Conservation (phyloP, 2,888 invertebrate species). For the Ditula angustiorana region DNA sequence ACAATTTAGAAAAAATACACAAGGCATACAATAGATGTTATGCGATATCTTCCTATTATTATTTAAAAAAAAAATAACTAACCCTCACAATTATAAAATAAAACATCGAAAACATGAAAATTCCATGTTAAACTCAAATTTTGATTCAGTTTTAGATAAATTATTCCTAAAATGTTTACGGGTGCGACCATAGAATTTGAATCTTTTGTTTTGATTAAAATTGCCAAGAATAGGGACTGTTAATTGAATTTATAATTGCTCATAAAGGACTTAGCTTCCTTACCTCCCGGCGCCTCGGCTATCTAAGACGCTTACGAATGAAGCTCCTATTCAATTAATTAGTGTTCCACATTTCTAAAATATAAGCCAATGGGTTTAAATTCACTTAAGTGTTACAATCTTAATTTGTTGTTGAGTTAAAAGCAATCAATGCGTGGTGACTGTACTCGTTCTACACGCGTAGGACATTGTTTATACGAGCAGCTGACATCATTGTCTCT, state of each 20-base stretch:
- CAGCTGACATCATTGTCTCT: no score
- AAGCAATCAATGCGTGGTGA: no score
- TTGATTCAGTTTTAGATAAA: neutral
- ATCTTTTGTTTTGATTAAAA: constrained; percentile 21
- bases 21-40: no score
- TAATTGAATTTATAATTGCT: constrained; percentile 30
- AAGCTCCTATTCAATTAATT: constrained; percentile 30
- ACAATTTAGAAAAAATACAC: no score
- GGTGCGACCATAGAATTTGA: neutral
- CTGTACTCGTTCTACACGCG: no score
- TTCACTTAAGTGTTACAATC: neutral
- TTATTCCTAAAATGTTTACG: no score
- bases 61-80: no score
- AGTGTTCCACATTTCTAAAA: neutral
- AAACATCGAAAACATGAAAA: no score
- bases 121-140: neutral
- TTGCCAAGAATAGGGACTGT: constrained; percentile 22
- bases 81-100: no score
- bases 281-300: constrained; percentile 14
- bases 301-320: constrained; percentile 27
- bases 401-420: no score
- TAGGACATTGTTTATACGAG: no score
- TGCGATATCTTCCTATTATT: no score
- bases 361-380: neutral
- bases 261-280: constrained; percentile 29